Base-by-base conservation (phyloP, 2,888 invertebrate genomes). In the Melinopterus prodromus region DNA sequence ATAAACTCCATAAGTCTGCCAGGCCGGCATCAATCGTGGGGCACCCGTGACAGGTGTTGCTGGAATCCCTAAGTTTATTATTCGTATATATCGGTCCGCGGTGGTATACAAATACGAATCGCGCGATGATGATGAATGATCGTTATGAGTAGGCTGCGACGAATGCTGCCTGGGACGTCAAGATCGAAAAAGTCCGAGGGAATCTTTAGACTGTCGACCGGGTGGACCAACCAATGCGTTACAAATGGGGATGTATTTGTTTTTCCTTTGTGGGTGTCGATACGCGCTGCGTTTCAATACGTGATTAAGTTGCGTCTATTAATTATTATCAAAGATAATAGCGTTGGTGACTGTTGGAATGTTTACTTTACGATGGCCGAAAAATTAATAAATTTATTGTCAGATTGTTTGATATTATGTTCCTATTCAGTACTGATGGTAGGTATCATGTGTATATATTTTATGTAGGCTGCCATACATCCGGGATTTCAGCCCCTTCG, bases 21-120 rank as follows among this genome's bases (percentile, higher is more conserved):
- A 53, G 53, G 7, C 53, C 5, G 53, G 53, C 53, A 53, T 53
- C 53, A 53, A 53, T 53, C 53, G 53, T 53, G 53, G 53, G 12
- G 53, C 53, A 53, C 53, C 53, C 53, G 53, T 53, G 53, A 53
- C 53, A 53, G 53, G 53, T 53, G 53, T 53, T 53, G 53, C 53
- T 53, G 53, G 53, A 53, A 53, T 53, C 53, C 53, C 53, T 53
- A 53, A 53, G 53, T 53, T 53, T 53, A 53, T 53, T 53, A 53
- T 53, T 53, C 53, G 53, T 53, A 53, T 53, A 53, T 7, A 53
- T 53, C 53, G 53, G 26, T 26, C 26, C 26, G 26, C 26, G 26
- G 53, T 53, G 53, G 53, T 53, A 53, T 53, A 53, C 53, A 53
- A 53, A 53, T 53, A 53, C 53, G 53, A 53, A 53, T 53, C 53